These are phyloP conservation scores for Ophthalmolycus amberensis DNA, from an alignment of 2,113 vertebrate species.

Conservation along the genomic window DNA sequence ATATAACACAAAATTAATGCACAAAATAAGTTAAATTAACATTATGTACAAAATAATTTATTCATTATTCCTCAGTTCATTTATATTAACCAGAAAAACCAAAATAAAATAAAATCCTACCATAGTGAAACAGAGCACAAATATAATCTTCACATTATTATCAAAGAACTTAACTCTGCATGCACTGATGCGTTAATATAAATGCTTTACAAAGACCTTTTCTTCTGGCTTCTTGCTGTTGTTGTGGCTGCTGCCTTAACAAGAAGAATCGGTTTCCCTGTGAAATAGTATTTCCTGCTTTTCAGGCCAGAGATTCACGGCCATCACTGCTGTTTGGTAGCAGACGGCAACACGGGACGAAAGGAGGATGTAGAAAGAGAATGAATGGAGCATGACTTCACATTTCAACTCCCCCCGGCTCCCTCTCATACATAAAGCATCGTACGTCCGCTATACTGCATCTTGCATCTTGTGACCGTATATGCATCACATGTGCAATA, in stretches of 20 bases:
- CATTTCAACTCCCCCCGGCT: conserved; percentile 52
- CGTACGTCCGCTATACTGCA: conserved; percentile 45
- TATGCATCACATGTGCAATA: conserved; percentile 65
- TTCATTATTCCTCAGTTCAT: conserved; percentile 74
- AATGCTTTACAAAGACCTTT: conserved; percentile 84
- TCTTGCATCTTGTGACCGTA: conserved; percentile 48
- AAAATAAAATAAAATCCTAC: conserved; percentile 72
- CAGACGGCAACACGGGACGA: conserved; percentile 48
- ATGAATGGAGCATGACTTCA: conserved; percentile 65
- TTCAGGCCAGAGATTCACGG: conserved; percentile 33
- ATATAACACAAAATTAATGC: conserved; percentile 64
- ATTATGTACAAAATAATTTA: conserved; percentile 83
- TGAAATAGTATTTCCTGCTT: conserved; percentile 55
- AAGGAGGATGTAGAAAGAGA: conserved; percentile 66
- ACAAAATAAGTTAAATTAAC: conserved; percentile 72
- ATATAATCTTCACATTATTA: conserved; percentile 84
- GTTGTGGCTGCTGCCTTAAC: conserved; percentile 49
- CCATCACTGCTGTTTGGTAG: conserved; percentile 33
- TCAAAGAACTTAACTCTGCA: conserved; percentile 85
- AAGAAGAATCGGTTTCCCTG: conserved; percentile 57
- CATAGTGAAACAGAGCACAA: conserved; percentile 84
- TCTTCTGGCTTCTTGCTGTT: conserved; percentile 50
- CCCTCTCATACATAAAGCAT: conserved; percentile 44
- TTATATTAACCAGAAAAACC: conserved; percentile 75
- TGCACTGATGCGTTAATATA: conserved; percentile 84